Evolutionary conservation across 2,888 invertebrate species (phyloP), one percentile per base, ranked within the genome.

Genomic region (Microctonus brassicae): DNA sequence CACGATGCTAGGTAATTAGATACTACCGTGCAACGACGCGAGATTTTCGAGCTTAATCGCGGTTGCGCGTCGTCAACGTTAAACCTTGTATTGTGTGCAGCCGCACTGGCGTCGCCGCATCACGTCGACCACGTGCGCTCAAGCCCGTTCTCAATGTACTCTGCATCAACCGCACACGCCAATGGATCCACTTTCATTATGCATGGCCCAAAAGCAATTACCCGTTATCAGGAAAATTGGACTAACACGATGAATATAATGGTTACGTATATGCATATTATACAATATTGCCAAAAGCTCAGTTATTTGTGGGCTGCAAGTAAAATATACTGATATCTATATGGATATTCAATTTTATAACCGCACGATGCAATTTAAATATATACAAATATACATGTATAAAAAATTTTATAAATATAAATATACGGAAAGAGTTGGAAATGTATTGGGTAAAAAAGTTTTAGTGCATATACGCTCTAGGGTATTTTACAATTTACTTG

Each of bases 211-310:
- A 72, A 68, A 69, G 73, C 76, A 79, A 79, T 81, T 80, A 78
- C 65, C 66, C 74, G 72, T 76, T 77, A 75, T 74, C 77, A 79
- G 64, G 71, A 72, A 78, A 80, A 80, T 78, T 78, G 74, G 74
- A 73, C 76, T 75, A 78, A 77, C 73, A 34, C 72, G 57, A 65
- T 17, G 64, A 64, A 73, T 73, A 75, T 76, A 78, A 75, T 71
- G 72, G 75, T 3, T n/a, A n/a, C 13, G 26, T 55, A 55, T 26
- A 26, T 26, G 26, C 55, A 55, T 13, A 24, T 22, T 24, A n/a
- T 17, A 1, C 6, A 1, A 17, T n/a, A 20, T 10, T 7, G 4
- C 47, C 47, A 47, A 47, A 47, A n/a, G 17, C 20, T 47, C 7
- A 6, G 17, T 17, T 47, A 47, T 47, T 47, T 20, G 20, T 6